Conservation (phyloP, 2,888 invertebrate species). For the Sialis fuliginosa region DNA sequence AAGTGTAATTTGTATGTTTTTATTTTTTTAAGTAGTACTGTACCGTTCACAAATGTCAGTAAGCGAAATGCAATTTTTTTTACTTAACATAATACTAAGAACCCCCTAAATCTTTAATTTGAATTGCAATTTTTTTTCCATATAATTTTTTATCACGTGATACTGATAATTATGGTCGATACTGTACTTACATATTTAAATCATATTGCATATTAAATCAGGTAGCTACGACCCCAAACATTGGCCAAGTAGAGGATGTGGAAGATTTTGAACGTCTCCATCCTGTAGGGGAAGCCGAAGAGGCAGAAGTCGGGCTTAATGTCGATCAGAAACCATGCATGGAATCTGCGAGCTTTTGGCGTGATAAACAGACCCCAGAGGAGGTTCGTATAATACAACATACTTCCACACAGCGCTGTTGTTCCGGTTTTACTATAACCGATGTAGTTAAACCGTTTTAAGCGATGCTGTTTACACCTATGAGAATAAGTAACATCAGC, state of each 20-base stretch:
- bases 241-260: conserved; percentile 1
- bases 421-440: too few relatives aligned
- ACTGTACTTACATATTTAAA: too few relatives aligned
- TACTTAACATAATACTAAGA: too few relatives aligned
- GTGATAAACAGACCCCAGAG: conserved; percentile 5
- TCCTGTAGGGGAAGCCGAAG: conserved; percentile 4
- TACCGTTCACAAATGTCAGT: not conserved
- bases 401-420: too few relatives aligned
- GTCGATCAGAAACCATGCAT: not conserved
- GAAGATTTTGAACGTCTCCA: conserved; percentile 1
- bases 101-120: too few relatives aligned
- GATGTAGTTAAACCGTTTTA: too few relatives aligned
- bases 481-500: too few relatives aligned
- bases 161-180: too few relatives aligned
- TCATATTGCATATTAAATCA: not conserved
- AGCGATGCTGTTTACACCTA: too few relatives aligned
- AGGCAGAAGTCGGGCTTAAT: conserved; percentile 1
- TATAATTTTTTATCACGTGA: too few relatives aligned
- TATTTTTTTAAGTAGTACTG: too few relatives aligned
- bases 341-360: conserved; percentile 8
- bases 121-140: not conserved
- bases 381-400: conserved; percentile 7
- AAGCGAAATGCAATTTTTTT: conserved; percentile 1
- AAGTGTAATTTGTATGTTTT: too few relatives aligned
- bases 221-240: not conserved